Base-by-base conservation (phyloP, 92 coral and sea anemone genomes). In the Chrysogorgia sp. region DNA sequence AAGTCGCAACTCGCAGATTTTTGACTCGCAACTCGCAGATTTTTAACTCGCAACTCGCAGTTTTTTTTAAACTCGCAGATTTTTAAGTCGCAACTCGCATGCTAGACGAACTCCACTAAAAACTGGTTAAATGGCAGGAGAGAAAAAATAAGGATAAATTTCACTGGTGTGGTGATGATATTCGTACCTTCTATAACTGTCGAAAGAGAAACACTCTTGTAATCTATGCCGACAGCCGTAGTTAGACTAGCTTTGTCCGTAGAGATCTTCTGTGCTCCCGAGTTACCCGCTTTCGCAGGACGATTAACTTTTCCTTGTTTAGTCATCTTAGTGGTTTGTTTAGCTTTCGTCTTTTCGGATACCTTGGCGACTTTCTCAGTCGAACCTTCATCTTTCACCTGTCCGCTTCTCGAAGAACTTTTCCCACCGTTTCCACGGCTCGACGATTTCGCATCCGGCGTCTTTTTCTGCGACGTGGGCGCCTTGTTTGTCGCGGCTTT, bases 221-320 rank as follows among this genome's bases (percentile, higher is more conserved):
- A 2, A 47, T 15, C n/a, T 2, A 47, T 7, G 14, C 10, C n/a
- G n/a, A 47, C 53, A 12, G n/a, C 2, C 15, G n/a, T 15, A 2
- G 2, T 15, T 6, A 15, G 10, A 47, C 2, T 47, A 47, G 10
- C 15, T 2, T 12, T 47, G 15, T 47, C 53, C n/a, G 53, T 15
- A 7, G 53, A 15, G 2, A 6, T 47, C 53, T 47, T 47, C 53
- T 47, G 10, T 15, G n/a, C 2, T 47, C 15, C 53, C n/a, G 53
- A 47, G 53, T n/a, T 47, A 6, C 7, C 53, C 15, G 26, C 32
- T 50, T 56, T 34, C 14, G 77, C 21, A 4, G 48, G 9, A 69
- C 57, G 32, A 10, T 69, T 69, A 25, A 72, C 65, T 37, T 72
- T 72, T 1, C 47, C 52, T 72, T 72, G 79, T 72, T 72, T 72